Evolutionary conservation across 2,113 vertebrate genomes (phyloP).

Genomic region (Ageneiosus marmoratus): DNA sequence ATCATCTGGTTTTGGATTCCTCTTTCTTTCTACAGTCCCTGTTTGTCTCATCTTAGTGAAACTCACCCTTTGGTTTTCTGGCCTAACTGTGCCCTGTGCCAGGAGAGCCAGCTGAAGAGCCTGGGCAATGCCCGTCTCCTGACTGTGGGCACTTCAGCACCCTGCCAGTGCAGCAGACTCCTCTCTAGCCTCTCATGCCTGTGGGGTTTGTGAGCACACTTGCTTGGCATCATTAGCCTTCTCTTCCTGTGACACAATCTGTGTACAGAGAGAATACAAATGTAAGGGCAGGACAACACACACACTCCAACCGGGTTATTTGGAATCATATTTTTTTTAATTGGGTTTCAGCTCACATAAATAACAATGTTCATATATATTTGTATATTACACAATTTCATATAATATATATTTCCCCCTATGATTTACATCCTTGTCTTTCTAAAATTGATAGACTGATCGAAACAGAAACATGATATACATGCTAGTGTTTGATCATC

Average conservation of each 20-base stretch:
- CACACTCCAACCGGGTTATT: conserved; percentile 40
- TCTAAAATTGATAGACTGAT: conserved; percentile 67
- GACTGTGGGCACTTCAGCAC: conserved; percentile 53
- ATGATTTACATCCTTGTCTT: conserved; percentile 75
- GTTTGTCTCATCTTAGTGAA: background rate
- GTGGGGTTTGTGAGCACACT: conserved; percentile 24
- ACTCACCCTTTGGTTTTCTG: conserved; percentile 16
- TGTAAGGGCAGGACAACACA: conserved; percentile 11
- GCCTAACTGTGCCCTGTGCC: conserved; percentile 47
- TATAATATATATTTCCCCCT: conserved; percentile 80
- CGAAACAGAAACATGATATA: conserved; percentile 69
- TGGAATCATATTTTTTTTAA: conserved; percentile 74
- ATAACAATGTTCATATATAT: conserved; percentile 78
- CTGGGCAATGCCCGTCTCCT: conserved; percentile 51
- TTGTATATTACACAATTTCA: conserved; percentile 77
- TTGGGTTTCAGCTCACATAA: conserved; percentile 80
- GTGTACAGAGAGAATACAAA: conserved; percentile 34
- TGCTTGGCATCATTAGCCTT: conserved; percentile 31
- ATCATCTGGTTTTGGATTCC: background rate
- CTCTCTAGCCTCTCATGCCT: conserved; percentile 23
- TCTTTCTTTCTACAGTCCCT: background rate
- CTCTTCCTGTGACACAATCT: conserved; percentile 34
- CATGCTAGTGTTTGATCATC: conserved; percentile 63
- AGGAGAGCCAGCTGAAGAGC: conserved; percentile 64
- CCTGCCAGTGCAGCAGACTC: conserved; percentile 58